Evolutionary conservation across 2,797 vertebrate species (phyloP).

Genomic region (Paramormyrops hopkinsi): DNA sequence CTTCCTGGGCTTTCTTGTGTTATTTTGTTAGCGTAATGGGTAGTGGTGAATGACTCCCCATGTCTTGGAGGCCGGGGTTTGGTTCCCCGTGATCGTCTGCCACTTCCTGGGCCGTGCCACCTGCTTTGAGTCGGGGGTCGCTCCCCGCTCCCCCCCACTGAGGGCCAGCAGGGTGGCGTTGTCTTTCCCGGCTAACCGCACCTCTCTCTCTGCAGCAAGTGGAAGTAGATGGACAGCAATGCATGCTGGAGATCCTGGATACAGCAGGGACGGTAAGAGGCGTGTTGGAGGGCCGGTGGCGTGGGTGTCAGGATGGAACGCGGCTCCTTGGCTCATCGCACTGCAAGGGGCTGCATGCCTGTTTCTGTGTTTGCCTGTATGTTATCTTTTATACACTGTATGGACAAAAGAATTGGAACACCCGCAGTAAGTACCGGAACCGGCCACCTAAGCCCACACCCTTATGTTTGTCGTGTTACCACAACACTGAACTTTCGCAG

Average conservation of each 20-base stretch:
- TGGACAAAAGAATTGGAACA: not conserved
- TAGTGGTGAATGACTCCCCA: not conserved
- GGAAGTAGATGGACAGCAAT: conserved; percentile 77
- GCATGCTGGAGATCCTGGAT: conserved; percentile 79
- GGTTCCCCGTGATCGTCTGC: not conserved
- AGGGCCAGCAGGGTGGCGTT: not conserved
- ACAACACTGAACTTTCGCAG: not conserved
- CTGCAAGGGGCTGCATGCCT: not conserved
- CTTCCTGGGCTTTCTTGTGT: not conserved
- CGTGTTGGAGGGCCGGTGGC: not conserved
- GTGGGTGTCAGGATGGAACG: not conserved
- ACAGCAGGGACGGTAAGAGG: conserved; percentile 73
- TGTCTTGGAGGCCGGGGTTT: not conserved
- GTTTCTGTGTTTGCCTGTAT: not conserved
- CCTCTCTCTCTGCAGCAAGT: conserved; percentile 60
- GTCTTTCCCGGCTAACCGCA: conserved; percentile 25
- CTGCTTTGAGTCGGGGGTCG: not conserved
- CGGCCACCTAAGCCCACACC: not conserved
- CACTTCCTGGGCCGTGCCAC: not conserved
- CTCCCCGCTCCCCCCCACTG: not conserved
- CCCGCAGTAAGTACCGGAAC: not conserved
- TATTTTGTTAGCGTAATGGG: not conserved
- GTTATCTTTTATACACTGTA: not conserved
- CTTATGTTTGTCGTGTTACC: not conserved
- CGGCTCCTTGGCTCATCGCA: not conserved